These are phyloP conservation scores for Cistogaster globosa DNA, from an alignment of 2,888 invertebrate species.

Conservation along the genomic window DNA sequence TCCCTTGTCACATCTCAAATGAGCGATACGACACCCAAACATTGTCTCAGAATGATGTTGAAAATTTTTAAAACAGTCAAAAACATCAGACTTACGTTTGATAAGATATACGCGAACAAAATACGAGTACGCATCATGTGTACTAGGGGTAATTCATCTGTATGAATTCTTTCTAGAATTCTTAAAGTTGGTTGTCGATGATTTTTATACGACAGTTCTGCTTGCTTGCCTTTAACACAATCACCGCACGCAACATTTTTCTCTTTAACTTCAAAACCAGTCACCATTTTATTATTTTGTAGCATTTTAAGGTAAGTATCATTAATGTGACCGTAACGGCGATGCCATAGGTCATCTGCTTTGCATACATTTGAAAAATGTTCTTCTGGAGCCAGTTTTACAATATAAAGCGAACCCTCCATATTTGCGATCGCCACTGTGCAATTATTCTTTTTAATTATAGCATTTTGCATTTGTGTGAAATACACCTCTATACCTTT, in stretches of 20 bases:
- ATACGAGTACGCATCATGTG: not conserved
- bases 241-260: too few species aligned
- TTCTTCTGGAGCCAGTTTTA: not conserved
- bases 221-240: not conserved
- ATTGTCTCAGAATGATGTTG: constrained; percentile 6
- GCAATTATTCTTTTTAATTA: constrained; percentile 1
- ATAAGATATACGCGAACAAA: constrained; percentile 7
- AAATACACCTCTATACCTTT: not conserved
- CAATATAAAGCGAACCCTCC: not conserved
- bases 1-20: constrained; percentile 24
- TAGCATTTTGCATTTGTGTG: not conserved
- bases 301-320: not conserved
- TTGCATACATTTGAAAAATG: not conserved
- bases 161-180: too few species aligned
- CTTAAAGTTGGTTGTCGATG: too few species aligned
- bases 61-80: constrained; percentile 54
- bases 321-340: constrained; percentile 4
- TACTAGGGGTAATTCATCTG: not conserved
- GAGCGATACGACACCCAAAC: not conserved
- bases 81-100: constrained; percentile 42
- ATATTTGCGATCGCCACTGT: constrained; percentile 2
- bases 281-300: not conserved
- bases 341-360: not conserved
- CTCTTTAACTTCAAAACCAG: not conserved
- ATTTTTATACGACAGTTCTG: too few species aligned